Evolutionary conservation across 2,113 vertebrate species (phyloP).

Genomic region (Phylloscopus trochilus): DNA sequence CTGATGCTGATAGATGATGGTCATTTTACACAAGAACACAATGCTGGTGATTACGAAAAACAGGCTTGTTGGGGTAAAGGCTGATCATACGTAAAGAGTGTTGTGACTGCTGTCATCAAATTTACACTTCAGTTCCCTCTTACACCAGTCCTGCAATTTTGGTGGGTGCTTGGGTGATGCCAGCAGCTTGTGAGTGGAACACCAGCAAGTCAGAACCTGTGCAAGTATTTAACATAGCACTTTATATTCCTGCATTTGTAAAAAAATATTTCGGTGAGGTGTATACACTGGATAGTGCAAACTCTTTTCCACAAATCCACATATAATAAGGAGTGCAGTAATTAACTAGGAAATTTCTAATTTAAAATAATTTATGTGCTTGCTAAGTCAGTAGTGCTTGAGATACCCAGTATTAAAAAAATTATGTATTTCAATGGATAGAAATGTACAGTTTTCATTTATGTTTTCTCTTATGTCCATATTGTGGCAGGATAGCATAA

Average conservation of each 20-base stretch:
- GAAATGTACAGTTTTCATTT: background rate
- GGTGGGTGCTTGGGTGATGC: background rate
- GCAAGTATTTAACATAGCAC: background rate
- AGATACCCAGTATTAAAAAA: background rate
- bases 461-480: background rate
- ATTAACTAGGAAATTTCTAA: background rate
- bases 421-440: background rate
- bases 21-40: background rate
- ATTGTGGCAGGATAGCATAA: background rate
- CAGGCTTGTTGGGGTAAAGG: background rate
- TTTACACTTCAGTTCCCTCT: background rate
- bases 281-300: background rate
- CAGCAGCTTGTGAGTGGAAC: background rate
- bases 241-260: background rate
- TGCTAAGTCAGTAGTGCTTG: background rate
- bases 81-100: background rate
- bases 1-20: background rate
- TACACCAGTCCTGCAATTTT: background rate
- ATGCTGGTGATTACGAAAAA: background rate
- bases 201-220: background rate
- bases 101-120: background rate
- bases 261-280: background rate
- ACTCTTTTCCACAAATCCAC: background rate
- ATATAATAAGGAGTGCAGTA: background rate
- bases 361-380: background rate